Evolutionary conservation across 1,140 invertebrate species (phyloP).

Genomic region (Macrosteles quadrilineatus): DNA sequence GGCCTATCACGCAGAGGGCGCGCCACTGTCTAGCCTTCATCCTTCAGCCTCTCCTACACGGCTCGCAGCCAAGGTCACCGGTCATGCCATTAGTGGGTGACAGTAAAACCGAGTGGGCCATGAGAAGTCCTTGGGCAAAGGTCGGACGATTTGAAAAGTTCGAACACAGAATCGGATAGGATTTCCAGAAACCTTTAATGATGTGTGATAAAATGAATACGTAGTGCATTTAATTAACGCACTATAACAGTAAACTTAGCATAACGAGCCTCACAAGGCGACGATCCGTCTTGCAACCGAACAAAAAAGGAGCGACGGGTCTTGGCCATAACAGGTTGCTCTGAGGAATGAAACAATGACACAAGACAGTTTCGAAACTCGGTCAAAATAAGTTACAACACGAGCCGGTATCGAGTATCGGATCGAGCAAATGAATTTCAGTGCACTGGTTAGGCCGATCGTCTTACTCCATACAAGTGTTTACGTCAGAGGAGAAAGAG

Average conservation of each 20-base stretch:
- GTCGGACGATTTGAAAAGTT: too few relatives aligned
- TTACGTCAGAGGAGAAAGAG: constrained; percentile 13
- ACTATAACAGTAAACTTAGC: too few relatives aligned
- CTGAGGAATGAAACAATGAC: constrained; percentile 28
- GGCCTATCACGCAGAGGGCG: constrained; percentile 22
- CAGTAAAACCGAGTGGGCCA: too few relatives aligned
- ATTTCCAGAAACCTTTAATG: too few relatives aligned
- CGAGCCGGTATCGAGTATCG: constrained; percentile 17
- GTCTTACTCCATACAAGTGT: constrained; percentile 20
- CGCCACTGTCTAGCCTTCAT: background rate
- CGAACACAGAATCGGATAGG: too few relatives aligned
- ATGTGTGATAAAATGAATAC: too few relatives aligned
- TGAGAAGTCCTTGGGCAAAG: too few relatives aligned
- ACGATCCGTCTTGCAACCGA: background rate
- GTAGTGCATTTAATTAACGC: too few relatives aligned
- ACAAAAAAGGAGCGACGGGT: constrained; percentile 12
- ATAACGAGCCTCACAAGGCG: too few relatives aligned
- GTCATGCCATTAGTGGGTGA: too few relatives aligned
- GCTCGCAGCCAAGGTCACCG: too few relatives aligned
- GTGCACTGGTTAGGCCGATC: constrained; percentile 8
- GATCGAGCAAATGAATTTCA: constrained; percentile 22
- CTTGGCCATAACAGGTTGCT: constrained; percentile 23
- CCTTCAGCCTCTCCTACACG: too few relatives aligned
- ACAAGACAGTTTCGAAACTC: constrained; percentile 28
- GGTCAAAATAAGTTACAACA: constrained; percentile 21